phyloP scores from a whole-genome alignment of 1,140 invertebrate species.

The Drosophila hydei region DNA sequence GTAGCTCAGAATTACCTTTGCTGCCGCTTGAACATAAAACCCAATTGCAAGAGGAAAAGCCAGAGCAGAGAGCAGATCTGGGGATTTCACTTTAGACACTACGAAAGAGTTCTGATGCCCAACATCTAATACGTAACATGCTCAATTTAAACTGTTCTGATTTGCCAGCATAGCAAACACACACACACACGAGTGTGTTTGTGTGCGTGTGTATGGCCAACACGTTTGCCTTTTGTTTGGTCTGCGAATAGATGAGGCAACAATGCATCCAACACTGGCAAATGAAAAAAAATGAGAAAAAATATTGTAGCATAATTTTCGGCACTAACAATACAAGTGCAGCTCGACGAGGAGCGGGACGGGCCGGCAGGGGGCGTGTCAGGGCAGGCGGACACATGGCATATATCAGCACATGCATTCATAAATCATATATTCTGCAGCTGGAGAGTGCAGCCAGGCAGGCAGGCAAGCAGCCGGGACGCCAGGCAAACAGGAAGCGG shows the following conservation, averaged over 20 bases:
- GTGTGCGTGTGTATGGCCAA: constrained; percentile 41
- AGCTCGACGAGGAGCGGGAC: neutral
- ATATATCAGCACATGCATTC: constrained; percentile 82
- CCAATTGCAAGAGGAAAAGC: neutral
- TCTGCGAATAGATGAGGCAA: constrained; percentile 73
- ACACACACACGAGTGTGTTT: constrained; percentile 2
- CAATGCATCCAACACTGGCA: constrained; percentile 40
- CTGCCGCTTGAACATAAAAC: neutral
- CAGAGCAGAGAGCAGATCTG: constrained; percentile 3
- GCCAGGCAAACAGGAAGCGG: constrained; percentile 54
- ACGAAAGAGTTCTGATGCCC: constrained; percentile 33
- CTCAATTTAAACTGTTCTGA: constrained; percentile 77
- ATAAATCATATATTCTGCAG: constrained; percentile 82
- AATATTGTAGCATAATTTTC: constrained; percentile 83
- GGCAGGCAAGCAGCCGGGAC: constrained; percentile 33
- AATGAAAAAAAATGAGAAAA: constrained; percentile 41
- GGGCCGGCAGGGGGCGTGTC: neutral
- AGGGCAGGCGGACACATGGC: constrained; percentile 51
- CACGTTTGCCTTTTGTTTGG: constrained; percentile 73
- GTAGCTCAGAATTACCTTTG: neutral
- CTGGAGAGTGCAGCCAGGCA: constrained; percentile 69
- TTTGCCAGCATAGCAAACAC: constrained; percentile 42
- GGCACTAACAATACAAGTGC: constrained; percentile 69
- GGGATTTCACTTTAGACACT: constrained; percentile 21
- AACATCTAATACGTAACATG: constrained; percentile 60